Evolutionary conservation across 2,113 vertebrate species (phyloP).

Genomic region (Psilopogon haemacephalus): DNA sequence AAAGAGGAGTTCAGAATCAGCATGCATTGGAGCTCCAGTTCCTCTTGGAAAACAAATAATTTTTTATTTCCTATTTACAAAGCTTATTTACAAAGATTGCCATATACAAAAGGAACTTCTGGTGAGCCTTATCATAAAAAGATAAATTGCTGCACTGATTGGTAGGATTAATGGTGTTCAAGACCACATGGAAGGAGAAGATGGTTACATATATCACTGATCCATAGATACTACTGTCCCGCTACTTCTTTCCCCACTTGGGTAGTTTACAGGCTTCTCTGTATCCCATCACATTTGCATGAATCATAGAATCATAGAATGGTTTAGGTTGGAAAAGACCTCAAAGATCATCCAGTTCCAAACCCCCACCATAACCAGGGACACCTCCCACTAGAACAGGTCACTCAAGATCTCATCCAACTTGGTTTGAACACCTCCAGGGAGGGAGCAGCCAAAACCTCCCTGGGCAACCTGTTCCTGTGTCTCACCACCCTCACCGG

Average conservation of each 20-base stretch:
- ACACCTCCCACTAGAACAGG: too few species aligned
- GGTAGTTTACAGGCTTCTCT: accelerated
- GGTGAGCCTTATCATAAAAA: not conserved
- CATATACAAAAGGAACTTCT: not conserved
- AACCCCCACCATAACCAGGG: too few species aligned
- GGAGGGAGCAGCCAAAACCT: too few species aligned
- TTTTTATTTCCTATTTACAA: not conserved
- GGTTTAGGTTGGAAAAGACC: too few species aligned
- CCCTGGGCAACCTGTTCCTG: too few species aligned
- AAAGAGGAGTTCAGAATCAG: not conserved
- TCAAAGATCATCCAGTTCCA: too few species aligned
- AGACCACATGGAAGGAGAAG: not conserved
- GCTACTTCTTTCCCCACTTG: not conserved
- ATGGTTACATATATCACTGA: not conserved
- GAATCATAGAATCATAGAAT: too few species aligned
- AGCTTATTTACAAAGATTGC: not conserved
- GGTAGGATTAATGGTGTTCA: not conserved
- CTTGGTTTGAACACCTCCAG: too few species aligned
- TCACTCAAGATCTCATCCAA: too few species aligned
- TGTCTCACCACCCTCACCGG: too few species aligned
- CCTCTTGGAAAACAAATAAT: not conserved
- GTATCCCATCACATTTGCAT: too few species aligned
- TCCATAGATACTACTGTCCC: not conserved
- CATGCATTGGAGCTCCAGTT: not conserved
- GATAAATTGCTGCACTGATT: not conserved